Evolutionary conservation across 2,888 invertebrate species (phyloP).

Genomic region (Meandrusa payeni): DNA sequence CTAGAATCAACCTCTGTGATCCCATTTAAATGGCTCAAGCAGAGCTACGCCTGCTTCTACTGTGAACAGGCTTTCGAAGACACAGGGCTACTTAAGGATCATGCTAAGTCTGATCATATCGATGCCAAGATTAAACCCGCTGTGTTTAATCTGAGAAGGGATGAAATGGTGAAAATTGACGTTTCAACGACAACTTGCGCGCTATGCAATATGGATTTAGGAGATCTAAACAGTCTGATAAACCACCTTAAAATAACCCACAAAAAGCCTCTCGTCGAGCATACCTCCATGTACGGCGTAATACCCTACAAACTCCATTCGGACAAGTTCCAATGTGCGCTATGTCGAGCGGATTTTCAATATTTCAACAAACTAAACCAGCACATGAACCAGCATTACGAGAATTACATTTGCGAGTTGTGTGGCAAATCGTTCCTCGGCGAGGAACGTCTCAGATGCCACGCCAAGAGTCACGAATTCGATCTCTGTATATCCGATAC

Average conservation of each 20-base stretch:
- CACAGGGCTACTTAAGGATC: conserved; percentile 53
- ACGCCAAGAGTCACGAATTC: conserved; percentile 50
- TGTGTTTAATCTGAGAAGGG: conserved; percentile 55
- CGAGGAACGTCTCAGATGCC: conserved; percentile 57
- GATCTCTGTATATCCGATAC: conserved; percentile 54
- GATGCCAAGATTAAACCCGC: conserved; percentile 54
- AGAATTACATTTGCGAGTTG: conserved; percentile 58
- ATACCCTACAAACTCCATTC: conserved; percentile 55
- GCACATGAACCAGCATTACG: conserved; percentile 69
- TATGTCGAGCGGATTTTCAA: conserved; percentile 53
- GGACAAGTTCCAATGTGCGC: conserved; percentile 49
- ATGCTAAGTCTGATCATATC: conserved; percentile 51
- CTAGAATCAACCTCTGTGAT: conserved; percentile 57
- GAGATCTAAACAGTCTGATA: conserved; percentile 41
- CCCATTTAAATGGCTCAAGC: conserved; percentile 71
- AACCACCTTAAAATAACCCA: conserved; percentile 51
- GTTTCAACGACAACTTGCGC: conserved; percentile 46
- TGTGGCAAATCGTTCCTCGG: conserved; percentile 68
- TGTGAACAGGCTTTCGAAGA: conserved; percentile 60
- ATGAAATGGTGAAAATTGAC: conserved; percentile 70
- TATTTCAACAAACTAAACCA: conserved; percentile 68
- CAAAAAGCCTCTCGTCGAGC: conserved; percentile 39
- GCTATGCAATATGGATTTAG: conserved; percentile 39
- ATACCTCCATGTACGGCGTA: conserved; percentile 50
- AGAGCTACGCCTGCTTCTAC: conserved; percentile 66